A percentile compares a stretch with the other conserved stretches of the same genome.
phyloP scores from a whole-genome alignment of 2,113 vertebrate genomes.

The Bucco capensis region DNA sequence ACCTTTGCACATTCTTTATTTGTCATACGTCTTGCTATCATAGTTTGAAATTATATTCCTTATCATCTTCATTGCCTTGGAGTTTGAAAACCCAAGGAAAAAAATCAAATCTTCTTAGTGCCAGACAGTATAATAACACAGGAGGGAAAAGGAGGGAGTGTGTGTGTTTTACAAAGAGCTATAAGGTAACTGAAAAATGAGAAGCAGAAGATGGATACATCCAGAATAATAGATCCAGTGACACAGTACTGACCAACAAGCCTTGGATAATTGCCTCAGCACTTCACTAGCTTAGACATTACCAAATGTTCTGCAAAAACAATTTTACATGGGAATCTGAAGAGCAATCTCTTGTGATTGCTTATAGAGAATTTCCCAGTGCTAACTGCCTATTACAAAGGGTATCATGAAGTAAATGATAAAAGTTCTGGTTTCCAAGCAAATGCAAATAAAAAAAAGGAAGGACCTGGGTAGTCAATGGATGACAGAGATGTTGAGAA shows the following conservation, averaged over 20 bases:
- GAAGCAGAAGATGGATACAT: background rate
- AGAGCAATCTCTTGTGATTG: background rate
- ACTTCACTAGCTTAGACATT: background rate
- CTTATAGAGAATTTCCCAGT: background rate
- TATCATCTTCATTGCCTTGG: background rate
- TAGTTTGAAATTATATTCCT: background rate
- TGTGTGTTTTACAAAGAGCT: background rate
- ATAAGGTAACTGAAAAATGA: background rate
- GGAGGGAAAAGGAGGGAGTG: background rate
- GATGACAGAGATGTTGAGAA: background rate
- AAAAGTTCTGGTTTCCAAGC: background rate
- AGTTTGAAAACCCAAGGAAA: background rate
- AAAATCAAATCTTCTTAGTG: background rate
- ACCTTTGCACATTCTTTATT: background rate
- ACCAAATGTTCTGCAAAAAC: background rate
- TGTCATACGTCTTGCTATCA: background rate
- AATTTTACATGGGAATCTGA: background rate
- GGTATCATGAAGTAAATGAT: background rate
- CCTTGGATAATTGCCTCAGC: background rate
- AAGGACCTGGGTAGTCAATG: background rate
- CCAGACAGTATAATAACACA: background rate
- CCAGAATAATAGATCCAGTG: background rate
- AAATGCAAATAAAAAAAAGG: background rate
- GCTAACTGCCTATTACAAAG: background rate
- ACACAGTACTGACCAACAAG: background rate